phyloP scores from a whole-genome alignment of 2,113 vertebrate species.

The Balaeniceps rex region DNA sequence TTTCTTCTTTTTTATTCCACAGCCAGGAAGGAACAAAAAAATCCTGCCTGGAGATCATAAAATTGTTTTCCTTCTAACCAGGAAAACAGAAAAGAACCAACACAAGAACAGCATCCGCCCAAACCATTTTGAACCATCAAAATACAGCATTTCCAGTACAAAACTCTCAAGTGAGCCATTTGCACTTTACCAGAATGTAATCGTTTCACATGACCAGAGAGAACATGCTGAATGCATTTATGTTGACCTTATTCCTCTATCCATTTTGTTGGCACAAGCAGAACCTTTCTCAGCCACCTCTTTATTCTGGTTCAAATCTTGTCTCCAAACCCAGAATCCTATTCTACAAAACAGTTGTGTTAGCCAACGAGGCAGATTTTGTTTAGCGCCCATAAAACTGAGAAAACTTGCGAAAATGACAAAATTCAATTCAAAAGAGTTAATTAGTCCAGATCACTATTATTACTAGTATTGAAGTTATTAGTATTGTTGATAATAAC shows the following conservation, averaged over 20 bases:
- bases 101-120: not conserved
- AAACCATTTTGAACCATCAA: not conserved
- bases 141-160: not conserved
- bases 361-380: not conserved
- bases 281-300: not conserved
- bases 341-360: not conserved
- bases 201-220: not conserved
- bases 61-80: not conserved
- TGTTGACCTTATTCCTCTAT: not conserved
- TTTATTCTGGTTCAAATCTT: not conserved
- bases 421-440: slow-evolving; percentile 20
- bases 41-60: not conserved
- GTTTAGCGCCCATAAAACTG: not conserved
- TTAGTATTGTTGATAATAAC: slow-evolving; percentile 39
- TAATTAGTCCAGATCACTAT: slow-evolving; percentile 8
- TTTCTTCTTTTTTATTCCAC: not conserved
- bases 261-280: not conserved
- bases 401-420: not conserved
- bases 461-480: slow-evolving; percentile 11
- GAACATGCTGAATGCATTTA: not conserved
- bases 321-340: not conserved
- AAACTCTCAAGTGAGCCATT: not conserved
- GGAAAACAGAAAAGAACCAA: not conserved
- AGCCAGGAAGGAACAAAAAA: not conserved
- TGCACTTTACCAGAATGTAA: not conserved